Evolutionary conservation across 2,797 vertebrate species (phyloP).

Genomic region (Mormyrops attenuatus): DNA sequence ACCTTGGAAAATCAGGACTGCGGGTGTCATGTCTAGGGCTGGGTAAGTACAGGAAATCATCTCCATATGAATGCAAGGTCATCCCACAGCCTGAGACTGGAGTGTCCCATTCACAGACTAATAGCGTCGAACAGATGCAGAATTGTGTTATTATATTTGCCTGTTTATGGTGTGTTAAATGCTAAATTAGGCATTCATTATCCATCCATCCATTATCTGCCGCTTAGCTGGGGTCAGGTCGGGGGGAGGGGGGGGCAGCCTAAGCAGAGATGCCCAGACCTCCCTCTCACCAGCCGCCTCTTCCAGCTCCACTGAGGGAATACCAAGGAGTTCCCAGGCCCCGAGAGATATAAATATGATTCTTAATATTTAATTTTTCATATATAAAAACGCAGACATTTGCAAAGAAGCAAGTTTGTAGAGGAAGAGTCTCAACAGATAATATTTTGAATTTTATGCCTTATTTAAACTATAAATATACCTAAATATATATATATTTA

Average conservation of each 20-base stretch:
- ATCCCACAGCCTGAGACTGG: background rate
- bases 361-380: background rate
- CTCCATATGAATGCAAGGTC: background rate
- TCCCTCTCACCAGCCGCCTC: background rate
- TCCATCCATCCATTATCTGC: background rate
- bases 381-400: background rate
- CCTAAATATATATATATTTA: background rate
- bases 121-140: background rate
- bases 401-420: background rate
- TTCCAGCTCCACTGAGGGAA: background rate
- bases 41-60: slow-evolving; percentile 73
- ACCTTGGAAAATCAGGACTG: slow-evolving; percentile 95
- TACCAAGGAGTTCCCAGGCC: background rate
- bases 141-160: background rate
- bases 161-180: background rate
- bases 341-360: background rate
- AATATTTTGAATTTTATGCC: background rate
- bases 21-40: slow-evolving; percentile 93
- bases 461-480: slow-evolving; percentile 6
- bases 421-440: background rate
- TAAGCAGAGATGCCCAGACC: background rate
- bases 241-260: too few relatives aligned
- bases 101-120: background rate
- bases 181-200: background rate
- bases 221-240: too few relatives aligned